Percentiles rank a stretch among this genome's conserved stretches.
These are phyloP conservation scores for Motacilla alba DNA, from an alignment of 2,113 vertebrate genomes.

Conservation along the genomic window DNA sequence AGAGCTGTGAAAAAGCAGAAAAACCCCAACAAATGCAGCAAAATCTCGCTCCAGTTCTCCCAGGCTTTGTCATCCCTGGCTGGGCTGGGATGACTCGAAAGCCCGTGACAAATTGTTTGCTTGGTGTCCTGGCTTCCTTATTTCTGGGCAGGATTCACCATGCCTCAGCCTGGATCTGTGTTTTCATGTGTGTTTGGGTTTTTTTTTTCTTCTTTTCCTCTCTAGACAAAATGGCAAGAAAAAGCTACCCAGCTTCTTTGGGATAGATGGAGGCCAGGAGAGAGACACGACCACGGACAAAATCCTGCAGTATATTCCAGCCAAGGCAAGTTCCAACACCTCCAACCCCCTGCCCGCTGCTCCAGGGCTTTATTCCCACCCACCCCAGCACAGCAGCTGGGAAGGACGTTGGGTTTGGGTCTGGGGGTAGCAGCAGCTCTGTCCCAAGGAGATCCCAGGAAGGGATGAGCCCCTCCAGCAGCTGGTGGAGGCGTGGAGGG, in stretches of 20 bases:
- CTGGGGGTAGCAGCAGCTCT: background rate
- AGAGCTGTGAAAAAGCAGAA: background rate
- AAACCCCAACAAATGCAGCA: background rate
- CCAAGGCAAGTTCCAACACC: constrained; percentile 63
- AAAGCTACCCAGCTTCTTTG: constrained; percentile 67
- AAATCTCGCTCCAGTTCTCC: background rate
- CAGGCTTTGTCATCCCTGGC: background rate
- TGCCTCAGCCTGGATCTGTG: background rate
- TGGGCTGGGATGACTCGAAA: background rate
- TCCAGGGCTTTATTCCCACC: background rate
- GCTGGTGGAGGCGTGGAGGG: background rate
- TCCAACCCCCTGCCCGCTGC: background rate
- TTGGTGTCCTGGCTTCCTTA: background rate
- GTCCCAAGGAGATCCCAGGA: background rate
- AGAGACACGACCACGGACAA: constrained; percentile 63
- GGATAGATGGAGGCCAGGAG: constrained; percentile 54
- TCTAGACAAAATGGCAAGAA: constrained; percentile 70
- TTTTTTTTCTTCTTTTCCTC: background rate
- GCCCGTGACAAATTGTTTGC: background rate
- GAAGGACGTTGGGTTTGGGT: rapidly evolving
- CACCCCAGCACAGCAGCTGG: rapidly evolving
- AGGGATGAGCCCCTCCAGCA: background rate
- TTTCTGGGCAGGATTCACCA: background rate
- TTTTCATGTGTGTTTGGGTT: background rate
- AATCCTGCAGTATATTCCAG: constrained; percentile 76